These are phyloP conservation scores for Alligator sinensis DNA, from an alignment of 2,113 vertebrate species.

Conservation along the genomic window DNA sequence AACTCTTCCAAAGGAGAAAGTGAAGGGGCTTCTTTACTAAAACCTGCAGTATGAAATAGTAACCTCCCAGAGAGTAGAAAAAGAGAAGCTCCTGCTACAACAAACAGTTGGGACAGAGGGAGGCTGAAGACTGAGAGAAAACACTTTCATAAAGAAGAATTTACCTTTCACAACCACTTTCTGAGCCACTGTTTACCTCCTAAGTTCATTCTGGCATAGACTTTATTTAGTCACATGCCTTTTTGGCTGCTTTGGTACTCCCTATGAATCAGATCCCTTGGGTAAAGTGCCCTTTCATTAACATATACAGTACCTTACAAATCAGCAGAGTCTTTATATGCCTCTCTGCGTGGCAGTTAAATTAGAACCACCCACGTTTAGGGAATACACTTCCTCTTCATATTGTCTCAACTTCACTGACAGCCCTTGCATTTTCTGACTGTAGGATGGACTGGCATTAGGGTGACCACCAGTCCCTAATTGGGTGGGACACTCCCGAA, in stretches of 20 bases:
- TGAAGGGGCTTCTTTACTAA: neutral
- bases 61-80: neutral
- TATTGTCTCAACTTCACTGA: neutral
- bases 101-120: neutral
- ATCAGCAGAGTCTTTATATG: rapidly evolving
- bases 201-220: neutral
- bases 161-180: neutral
- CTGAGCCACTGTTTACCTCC: neutral
- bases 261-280: neutral
- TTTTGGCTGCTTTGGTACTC: neutral
- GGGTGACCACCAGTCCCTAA: too few species aligned
- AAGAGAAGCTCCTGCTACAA: neutral
- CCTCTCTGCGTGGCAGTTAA: neutral
- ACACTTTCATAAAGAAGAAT: rapidly evolving
- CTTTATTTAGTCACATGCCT: rapidly evolving
- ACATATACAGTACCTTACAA: neutral
- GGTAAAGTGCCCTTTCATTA: neutral
- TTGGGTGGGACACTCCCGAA: too few species aligned
- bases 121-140: neutral
- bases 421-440: neutral
- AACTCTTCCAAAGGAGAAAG: neutral
- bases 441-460: rapidly evolving
- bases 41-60: slow-evolving; percentile 35
- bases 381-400: neutral
- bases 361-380: rapidly evolving